A percentile compares a stretch with the other conserved stretches of the same genome.
Evolutionary conservation across 2,888 invertebrate genomes (phyloP).

Genomic region (Nysson spinosus): DNA sequence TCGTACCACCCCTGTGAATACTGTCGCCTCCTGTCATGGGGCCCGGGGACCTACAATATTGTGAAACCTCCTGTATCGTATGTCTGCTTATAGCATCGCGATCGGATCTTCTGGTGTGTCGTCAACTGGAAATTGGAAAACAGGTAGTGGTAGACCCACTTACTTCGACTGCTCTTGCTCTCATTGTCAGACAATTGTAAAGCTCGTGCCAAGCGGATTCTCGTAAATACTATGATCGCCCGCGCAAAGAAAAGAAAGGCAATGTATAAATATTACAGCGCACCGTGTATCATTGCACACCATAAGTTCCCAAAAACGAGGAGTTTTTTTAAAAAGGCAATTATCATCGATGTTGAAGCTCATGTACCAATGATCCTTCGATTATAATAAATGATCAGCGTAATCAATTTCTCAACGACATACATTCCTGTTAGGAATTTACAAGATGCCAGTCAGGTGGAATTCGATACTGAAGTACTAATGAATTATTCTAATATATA

Average conservation of each 20-base stretch:
- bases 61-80: constrained; percentile 55
- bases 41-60: constrained; percentile 47
- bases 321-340: too few relatives aligned
- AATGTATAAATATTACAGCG: too few relatives aligned
- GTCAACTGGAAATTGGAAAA: constrained; percentile 47
- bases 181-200: constrained; percentile 3
- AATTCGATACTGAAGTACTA: background rate
- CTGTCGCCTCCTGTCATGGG: constrained; percentile 14
- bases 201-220: constrained; percentile 16
- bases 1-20: background rate
- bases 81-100: constrained; percentile 15
- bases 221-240: too few relatives aligned
- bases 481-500: too few relatives aligned
- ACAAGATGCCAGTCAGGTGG: background rate
- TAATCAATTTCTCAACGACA: background rate
- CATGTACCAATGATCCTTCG: background rate
- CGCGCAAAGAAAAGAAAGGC: too few relatives aligned
- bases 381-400: background rate
- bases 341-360: background rate
- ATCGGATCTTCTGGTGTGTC: constrained; percentile 41
- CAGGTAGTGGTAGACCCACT: constrained; percentile 40
- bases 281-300: too few relatives aligned
- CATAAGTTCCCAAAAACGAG: too few relatives aligned
- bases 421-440: background rate
- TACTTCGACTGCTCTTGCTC: constrained; percentile 8